Conservation (phyloP, 2,797 vertebrate species). For the Huso huso region DNA sequence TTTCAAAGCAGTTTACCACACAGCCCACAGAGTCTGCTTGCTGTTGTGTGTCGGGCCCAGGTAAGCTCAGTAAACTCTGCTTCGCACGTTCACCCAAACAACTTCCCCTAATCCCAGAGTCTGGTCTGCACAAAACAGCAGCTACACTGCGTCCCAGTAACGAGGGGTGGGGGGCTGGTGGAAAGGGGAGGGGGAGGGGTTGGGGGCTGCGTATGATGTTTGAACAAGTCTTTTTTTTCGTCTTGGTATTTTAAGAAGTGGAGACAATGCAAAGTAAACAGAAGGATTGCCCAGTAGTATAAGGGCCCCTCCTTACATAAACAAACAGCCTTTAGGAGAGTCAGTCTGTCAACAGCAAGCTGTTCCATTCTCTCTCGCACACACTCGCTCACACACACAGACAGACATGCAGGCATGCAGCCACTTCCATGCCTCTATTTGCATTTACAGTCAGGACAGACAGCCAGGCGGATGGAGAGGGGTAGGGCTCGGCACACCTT, state of each 20-base stretch:
- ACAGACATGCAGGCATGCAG: no score
- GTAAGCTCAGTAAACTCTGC: conserved; percentile 15
- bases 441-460: no score
- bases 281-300: conserved; percentile 52
- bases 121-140: conserved; percentile 18
- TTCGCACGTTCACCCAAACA: conserved; percentile 20
- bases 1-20: background rate
- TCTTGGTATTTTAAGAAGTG: conserved; percentile 54
- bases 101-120: conserved; percentile 4
- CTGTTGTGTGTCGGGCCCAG: conserved; percentile 4
- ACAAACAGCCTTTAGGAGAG: conserved; percentile 51
- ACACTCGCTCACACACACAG: background rate
- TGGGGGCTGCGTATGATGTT: conserved; percentile 26
- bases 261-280: conserved; percentile 67
- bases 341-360: conserved; percentile 54
- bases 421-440: no score
- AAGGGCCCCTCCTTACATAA: conserved; percentile 61
- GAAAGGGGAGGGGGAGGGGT: conserved; percentile 18
- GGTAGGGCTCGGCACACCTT: no score
- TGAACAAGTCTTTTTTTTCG: conserved; percentile 52
- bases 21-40: no score
- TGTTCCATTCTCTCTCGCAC: conserved; percentile 16
- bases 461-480: no score
- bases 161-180: conserved; percentile 18
- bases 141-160: conserved; percentile 30